Conservation (phyloP, 2,113 vertebrate genomes). For the Excalfactoria chinensis region DNA sequence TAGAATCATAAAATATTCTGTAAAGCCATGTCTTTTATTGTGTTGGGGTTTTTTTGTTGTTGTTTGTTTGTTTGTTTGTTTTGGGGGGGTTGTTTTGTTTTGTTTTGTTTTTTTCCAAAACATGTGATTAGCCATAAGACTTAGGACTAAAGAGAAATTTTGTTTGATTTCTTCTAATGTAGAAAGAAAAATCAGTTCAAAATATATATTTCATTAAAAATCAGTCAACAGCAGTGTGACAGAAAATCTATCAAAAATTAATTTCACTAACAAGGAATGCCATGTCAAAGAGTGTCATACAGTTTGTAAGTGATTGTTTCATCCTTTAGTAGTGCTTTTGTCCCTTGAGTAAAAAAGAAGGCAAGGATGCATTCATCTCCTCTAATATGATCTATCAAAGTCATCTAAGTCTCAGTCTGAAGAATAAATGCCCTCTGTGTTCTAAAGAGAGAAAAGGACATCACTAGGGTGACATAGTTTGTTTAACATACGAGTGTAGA, state of each 20-base stretch:
- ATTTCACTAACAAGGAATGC: not conserved
- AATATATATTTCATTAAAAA: not conserved
- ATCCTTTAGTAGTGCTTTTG: not conserved
- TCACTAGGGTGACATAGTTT: not conserved
- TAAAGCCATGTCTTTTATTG: not conserved
- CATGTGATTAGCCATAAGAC: not conserved
- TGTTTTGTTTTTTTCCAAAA: not conserved
- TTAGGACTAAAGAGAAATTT: accelerated
- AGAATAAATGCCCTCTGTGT: not conserved
- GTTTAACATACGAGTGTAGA: not conserved
- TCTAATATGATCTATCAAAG: not conserved
- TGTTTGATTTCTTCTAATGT: not conserved
- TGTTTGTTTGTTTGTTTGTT: too few relatives aligned
- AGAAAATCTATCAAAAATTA: not conserved
- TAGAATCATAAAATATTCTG: not conserved
- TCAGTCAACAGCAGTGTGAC: not conserved
- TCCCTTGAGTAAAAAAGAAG: not conserved
- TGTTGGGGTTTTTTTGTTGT: not conserved
- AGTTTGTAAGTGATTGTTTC: not conserved
- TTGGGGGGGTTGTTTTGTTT: too few relatives aligned
- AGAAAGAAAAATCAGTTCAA: not conserved
- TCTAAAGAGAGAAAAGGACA: not conserved
- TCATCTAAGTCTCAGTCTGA: not conserved
- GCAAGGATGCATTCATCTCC: not conserved
- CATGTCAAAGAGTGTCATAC: not conserved